phyloP scores from a whole-genome alignment of 2,797 vertebrate genomes.

The Acipenser transmontanus region DNA sequence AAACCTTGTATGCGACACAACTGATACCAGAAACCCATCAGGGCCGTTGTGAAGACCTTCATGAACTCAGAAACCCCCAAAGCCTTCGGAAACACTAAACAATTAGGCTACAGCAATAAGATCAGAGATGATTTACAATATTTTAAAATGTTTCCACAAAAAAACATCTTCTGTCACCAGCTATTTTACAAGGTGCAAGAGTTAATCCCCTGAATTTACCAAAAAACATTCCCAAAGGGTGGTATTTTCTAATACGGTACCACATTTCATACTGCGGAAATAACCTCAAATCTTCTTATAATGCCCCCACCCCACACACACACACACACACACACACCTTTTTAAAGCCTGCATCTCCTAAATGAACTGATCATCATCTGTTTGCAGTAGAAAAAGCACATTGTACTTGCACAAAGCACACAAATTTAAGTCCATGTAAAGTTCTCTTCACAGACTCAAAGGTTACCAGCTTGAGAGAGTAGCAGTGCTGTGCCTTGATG shows the following conservation, averaged over 20 bases:
- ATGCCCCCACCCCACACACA: conserved; percentile 59
- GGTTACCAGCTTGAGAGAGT: conserved; percentile 51
- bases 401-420: conserved; percentile 43
- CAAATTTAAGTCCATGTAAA: conserved; percentile 52
- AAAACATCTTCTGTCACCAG: conserved; percentile 65
- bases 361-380: conserved; percentile 63
- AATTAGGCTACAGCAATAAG: conserved; percentile 35
- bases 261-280: conserved; percentile 69
- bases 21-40: conserved; percentile 55
- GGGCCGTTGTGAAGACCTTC: conserved; percentile 52
- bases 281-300: conserved; percentile 62
- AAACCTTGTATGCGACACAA: conserved; percentile 49
- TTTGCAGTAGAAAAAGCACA: conserved; percentile 50
- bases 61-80: conserved; percentile 57
- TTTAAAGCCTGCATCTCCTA: conserved; percentile 59
- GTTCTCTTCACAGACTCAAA: conserved; percentile 51
- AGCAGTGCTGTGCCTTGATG: conserved; percentile 36
- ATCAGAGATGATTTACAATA: conserved; percentile 8
- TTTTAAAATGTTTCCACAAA: conserved; percentile 58
- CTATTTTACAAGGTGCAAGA: conserved; percentile 63
- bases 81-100: conserved; percentile 45
- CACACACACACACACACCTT: conserved; percentile 18
- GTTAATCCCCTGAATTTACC: conserved; percentile 49
- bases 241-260: conserved; percentile 69
- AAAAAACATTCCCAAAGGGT: conserved; percentile 60